A percentile compares a stretch with the other conserved stretches of the same genome.
These are phyloP conservation scores for Henicopernis longicauda DNA, from an alignment of 2,113 vertebrate genomes.

Conservation along the genomic window DNA sequence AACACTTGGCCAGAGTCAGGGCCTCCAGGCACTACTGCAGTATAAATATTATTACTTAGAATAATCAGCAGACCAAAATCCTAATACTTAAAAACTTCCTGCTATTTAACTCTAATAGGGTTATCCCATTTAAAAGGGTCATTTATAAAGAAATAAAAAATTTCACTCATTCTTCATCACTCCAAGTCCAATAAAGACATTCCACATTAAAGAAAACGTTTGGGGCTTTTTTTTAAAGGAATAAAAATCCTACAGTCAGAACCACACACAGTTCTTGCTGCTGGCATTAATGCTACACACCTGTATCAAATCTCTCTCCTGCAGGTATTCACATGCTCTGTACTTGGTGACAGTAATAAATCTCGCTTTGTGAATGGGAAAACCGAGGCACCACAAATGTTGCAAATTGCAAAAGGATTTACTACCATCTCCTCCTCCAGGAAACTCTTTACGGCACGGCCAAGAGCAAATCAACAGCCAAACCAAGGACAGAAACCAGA, in stretches of 20 bases:
- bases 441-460: not conserved
- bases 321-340: not conserved
- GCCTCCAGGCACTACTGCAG: not conserved
- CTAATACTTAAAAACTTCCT: not conserved
- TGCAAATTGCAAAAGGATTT: not conserved
- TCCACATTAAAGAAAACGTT: not conserved
- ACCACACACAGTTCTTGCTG: not conserved
- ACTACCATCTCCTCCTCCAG: not conserved
- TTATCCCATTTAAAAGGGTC: not conserved
- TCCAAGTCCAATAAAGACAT: not conserved
- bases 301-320: not conserved
- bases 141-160: not conserved
- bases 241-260: not conserved
- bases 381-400: not conserved
- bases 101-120: not conserved
- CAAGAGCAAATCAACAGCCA: not conserved
- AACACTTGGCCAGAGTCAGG: not conserved
- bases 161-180: not conserved
- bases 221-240: not conserved
- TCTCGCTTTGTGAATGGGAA: not conserved
- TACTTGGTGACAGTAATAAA: too few species aligned
- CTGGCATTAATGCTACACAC: not conserved
- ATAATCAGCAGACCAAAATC: not conserved
- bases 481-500: not conserved
- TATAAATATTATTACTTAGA: not conserved